Evolutionary conservation across 2,888 invertebrate species (phyloP), one percentile per base, ranked within the genome.

Genomic region (Agrilus mali): DNA sequence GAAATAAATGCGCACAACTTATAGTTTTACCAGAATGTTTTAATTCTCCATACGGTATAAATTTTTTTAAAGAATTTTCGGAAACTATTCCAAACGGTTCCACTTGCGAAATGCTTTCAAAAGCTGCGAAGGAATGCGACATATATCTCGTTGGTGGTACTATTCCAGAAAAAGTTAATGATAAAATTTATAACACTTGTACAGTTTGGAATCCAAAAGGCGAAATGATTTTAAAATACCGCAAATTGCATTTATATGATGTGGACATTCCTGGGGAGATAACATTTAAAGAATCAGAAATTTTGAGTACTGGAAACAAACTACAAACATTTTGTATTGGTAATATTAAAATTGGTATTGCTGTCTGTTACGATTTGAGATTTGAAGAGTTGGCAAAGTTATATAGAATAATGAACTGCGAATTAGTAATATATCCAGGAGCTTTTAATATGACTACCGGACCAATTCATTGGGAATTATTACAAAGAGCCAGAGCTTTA

Each of bases 391-490:
- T 94, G 74, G 86, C 90, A 0, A 75, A 80, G 44, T 55, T 84
- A 5, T 82, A 85, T 67, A 70, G 83, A 4, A 71, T 56, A 54
- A 48, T 42, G 84, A 87, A 86, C 0, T 94, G 93, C 57, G 77
- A 88, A 42, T 64, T 94, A 55, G 66, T 96, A 31, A 69, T 96
- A 16, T 96, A 92, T 69, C 95, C 95, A 1, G 93, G 85, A 22
- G 94, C 94, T 2, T 96, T 96, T 67, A 96, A 93, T 67, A 87
- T 88, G 86, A 90, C 89, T 2, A 95, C 95, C 0, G 96, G 96
- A 0, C 92, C 93, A 1, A 69, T 81, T 43, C 94, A 96, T 65
- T 96, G 94, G 93, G 86, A 92, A 60, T 64, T 92, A 6, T 69
- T 96, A n/a, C 82, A 80, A 45, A 74, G 86, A 36, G 76, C 80